These are phyloP conservation scores for Mesocricetus auratus DNA, from an alignment of 2,113 vertebrate species.

Conservation along the genomic window DNA sequence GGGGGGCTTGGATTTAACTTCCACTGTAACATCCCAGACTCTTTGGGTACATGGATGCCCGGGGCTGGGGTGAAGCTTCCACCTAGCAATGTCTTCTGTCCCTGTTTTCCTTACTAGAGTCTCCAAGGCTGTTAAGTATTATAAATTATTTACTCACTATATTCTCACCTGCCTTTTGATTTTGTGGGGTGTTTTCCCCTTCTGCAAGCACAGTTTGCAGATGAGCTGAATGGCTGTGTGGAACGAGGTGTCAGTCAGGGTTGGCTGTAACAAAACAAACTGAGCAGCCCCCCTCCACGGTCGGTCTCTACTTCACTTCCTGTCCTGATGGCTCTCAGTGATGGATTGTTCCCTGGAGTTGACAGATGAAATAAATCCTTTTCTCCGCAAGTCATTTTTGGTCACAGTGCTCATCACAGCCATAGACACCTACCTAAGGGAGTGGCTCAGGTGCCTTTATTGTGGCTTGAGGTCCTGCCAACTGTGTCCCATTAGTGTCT, in stretches of 20 bases:
- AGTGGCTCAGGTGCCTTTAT: not conserved
- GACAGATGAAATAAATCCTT: too few relatives aligned
- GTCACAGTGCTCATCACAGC: not conserved
- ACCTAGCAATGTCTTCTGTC: not conserved
- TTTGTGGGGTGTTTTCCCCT: not conserved
- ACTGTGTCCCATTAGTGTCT: not conserved
- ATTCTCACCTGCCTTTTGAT: not conserved
- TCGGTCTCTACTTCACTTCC: not conserved
- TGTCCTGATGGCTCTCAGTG: not conserved
- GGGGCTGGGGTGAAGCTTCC: too few relatives aligned
- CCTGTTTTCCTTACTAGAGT: not conserved
- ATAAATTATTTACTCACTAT: not conserved
- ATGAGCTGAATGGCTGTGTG: not conserved
- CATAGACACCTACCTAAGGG: not conserved
- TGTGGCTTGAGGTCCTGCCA: not conserved
- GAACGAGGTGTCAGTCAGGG: not conserved
- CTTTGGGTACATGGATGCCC: too few relatives aligned
- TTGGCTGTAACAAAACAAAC: not conserved
- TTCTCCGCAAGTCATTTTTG: too few relatives aligned
- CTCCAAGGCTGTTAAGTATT: not conserved
- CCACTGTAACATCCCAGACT: too few relatives aligned
- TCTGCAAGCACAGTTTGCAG: not conserved
- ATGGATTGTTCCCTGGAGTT: too few relatives aligned
- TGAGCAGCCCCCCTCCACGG: not conserved
- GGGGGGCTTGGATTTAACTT: too few relatives aligned